Evolutionary conservation across 2,113 vertebrate genomes (phyloP).

Genomic region (Nerophis lumbriciformis): DNA sequence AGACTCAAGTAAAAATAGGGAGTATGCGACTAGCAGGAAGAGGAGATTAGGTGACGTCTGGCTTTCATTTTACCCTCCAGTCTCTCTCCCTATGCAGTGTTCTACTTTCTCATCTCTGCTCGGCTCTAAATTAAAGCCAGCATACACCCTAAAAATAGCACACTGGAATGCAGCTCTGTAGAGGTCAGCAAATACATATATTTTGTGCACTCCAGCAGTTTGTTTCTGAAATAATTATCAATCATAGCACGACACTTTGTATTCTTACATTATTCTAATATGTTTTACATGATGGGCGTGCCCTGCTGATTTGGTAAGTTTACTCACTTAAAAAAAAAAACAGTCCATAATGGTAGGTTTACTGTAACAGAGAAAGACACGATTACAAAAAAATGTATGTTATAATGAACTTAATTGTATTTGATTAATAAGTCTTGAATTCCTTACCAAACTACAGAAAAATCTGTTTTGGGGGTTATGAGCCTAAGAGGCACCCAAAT

Average conservation of each 20-base stretch:
- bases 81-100: slow-evolving; percentile 29
- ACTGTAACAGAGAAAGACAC: no score
- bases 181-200: slow-evolving; percentile 10
- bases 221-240: not conserved
- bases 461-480: no score
- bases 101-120: slow-evolving; percentile 40
- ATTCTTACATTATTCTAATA: not conserved
- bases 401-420: no score
- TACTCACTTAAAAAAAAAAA: no score
- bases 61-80: slow-evolving; percentile 30
- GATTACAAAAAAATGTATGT: no score
- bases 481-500: no score
- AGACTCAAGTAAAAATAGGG: not conserved
- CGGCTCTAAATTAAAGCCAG: slow-evolving; percentile 27
- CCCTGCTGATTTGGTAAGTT: no score
- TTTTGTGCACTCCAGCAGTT: not conserved
- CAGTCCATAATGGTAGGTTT: no score
- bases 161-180: slow-evolving; percentile 11
- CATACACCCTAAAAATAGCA: slow-evolving; percentile 33
- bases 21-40: slow-evolving; percentile 18
- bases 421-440: no score
- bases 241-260: not conserved
- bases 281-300: not conserved
- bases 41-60: slow-evolving; percentile 9
- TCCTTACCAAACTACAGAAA: no score